Conservation (phyloP, 2,797 vertebrate genomes). For the Pipistrellus pygmaeus region DNA sequence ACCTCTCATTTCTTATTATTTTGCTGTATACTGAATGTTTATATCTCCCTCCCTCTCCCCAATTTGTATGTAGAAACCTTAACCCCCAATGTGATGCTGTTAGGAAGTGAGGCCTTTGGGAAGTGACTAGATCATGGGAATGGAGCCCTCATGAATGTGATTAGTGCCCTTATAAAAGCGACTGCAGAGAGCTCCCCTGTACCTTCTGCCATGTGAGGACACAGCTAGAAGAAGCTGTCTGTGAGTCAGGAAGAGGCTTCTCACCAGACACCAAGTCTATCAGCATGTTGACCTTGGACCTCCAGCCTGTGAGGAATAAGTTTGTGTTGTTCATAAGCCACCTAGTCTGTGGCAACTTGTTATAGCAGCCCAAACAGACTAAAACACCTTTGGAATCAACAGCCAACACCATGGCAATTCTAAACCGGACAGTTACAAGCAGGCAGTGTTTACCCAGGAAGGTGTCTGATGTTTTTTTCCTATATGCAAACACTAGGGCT, state of each 20-base stretch:
- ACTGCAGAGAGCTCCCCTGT: neutral
- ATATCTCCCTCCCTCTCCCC: no score
- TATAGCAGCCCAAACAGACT: neutral
- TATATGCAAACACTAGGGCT: constrained; percentile 19
- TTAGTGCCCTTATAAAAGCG: neutral
- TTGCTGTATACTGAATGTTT: neutral
- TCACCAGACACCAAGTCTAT: neutral
- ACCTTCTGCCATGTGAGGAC: neutral
- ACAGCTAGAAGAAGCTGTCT: neutral
- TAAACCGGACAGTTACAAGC: neutral
- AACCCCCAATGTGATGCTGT: neutral
- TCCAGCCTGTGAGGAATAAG: neutral
- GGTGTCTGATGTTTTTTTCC: neutral
- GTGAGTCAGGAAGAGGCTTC: neutral
- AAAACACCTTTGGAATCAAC: neutral
- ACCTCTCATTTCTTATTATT: constrained; percentile 20
- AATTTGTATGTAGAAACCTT: neutral
- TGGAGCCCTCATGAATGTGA: neutral
- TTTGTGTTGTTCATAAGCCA: neutral
- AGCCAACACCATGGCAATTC: neutral
- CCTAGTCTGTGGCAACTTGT: neutral
- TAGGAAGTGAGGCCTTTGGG: neutral
- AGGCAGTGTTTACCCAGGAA: neutral
- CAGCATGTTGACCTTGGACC: neutral
- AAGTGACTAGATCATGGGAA: neutral